Evolutionary conservation across 1,140 invertebrate species (phyloP), one percentile per base, ranked within the genome.

Genomic region (Drosophila lacteicornis): DNA sequence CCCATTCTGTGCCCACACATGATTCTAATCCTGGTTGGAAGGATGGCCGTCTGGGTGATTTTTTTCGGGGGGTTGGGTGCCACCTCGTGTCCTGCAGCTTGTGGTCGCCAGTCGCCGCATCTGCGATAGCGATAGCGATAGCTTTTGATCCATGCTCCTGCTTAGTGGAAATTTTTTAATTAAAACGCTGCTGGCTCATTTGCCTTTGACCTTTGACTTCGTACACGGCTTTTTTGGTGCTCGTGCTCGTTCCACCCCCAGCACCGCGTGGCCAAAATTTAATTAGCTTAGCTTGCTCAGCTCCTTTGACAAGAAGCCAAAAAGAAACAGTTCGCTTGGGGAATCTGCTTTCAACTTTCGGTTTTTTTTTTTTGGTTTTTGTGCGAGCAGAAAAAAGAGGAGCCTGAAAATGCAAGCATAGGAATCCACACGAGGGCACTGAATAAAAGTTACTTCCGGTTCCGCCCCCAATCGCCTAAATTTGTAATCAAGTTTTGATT

Each of bases 81-180:
- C 33, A 63, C 42, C n/a, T 38, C 58, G 46, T 66, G 65, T 70
- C 59, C 50, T 80, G 83, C 83, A 83, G 83, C 83, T 87, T 87
- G 84, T 87, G 84, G 84, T 87, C 77, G 84, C 79, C 43, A 58
- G 65, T 81, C 47, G 74, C 83, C 84, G 73, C 84, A 87, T 87
- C 84, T 80, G 84, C 66, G 77, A 83, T 87, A 88, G 84, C 84
- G 65, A 74, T 87, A 83, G 83, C 84, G 60, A 74, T 87, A 80
- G 84, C 80, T 70, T 83, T 83, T 80, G 84, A 87, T 83, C 80
- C 84, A 70, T 69, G 81, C 81, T 65, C 56, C 75, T 65, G 67
- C 56, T 82, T 78, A 71, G 65, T 62, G 69, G 45, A 82, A 77
- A 84, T 80, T 87, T 87, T 69, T 87, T 87, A 87, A 87, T 87